These are phyloP conservation scores for Hemibagrus guttatus DNA, from an alignment of 2,797 vertebrate genomes.

Conservation along the genomic window DNA sequence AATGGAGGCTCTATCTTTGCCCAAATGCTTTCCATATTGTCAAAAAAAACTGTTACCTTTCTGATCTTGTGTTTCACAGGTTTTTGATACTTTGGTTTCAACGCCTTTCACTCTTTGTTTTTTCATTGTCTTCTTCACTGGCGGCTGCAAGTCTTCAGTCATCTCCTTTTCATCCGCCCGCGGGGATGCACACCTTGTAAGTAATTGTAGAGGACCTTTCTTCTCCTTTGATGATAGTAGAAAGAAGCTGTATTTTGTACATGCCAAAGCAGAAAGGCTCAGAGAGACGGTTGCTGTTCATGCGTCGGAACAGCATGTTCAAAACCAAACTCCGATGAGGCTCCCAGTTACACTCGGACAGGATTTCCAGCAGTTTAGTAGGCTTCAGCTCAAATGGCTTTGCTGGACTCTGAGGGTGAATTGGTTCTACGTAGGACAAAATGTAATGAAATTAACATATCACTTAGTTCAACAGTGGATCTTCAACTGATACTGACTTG, in stretches of 20 bases:
- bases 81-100: neutral
- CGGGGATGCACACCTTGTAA: conserved; percentile 85
- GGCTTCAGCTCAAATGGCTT: conserved; percentile 62
- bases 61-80: neutral
- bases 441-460: neutral
- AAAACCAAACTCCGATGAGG: conserved; percentile 82
- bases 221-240: conserved; percentile 75
- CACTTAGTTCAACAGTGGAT: neutral
- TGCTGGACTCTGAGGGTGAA: neutral
- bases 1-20: neutral
- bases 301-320: conserved; percentile 76
- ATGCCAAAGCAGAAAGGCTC: conserved; percentile 78
- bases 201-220: conserved; percentile 72
- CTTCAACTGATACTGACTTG: neutral
- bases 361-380: conserved; percentile 86
- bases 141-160: neutral
- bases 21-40: neutral
- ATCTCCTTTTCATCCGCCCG: neutral
- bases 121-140: neutral
- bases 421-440: conserved; percentile 20
- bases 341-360: conserved; percentile 88
- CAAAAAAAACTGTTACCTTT: conserved; percentile 5
- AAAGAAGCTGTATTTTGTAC: conserved; percentile 80
- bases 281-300: conserved; percentile 72
- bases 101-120: neutral